Evolutionary conservation across 2,113 vertebrate genomes (phyloP).

Genomic region (Percina caprodes): DNA sequence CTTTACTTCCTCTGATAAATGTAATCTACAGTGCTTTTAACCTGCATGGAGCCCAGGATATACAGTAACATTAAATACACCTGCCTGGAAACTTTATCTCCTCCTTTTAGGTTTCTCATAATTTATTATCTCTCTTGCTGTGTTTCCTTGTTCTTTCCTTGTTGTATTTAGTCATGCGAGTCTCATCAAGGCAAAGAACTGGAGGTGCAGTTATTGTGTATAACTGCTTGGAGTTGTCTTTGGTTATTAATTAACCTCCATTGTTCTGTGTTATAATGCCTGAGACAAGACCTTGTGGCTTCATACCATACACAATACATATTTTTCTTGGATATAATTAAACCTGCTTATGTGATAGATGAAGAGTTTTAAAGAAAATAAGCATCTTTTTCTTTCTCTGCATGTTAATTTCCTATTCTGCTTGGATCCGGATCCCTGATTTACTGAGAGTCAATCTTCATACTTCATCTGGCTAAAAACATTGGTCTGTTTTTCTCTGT

Average conservation of each 20-base stretch:
- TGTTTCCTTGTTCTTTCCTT: background rate
- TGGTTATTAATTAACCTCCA: constrained; percentile 35
- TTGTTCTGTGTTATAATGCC: constrained; percentile 33
- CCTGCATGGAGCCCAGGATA: background rate
- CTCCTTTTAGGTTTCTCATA: background rate
- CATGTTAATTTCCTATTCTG: constrained; percentile 50
- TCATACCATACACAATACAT: constrained; percentile 20
- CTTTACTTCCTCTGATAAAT: constrained; percentile 3
- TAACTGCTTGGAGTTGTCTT: constrained; percentile 39
- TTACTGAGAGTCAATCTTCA: constrained; percentile 28
- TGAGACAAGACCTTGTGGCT: constrained; percentile 35
- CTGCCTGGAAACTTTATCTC: background rate
- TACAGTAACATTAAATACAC: background rate
- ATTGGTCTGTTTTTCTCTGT: background rate
- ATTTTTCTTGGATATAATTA: constrained; percentile 11
- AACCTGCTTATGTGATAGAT: constrained; percentile 2
- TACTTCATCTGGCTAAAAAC: background rate
- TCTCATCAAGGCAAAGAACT: too few species aligned
- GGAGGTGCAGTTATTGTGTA: constrained; percentile 28
- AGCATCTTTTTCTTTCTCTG: constrained; percentile 43
- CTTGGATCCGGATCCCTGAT: constrained; percentile 58
- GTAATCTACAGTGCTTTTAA: background rate
- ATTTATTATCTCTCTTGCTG: background rate
- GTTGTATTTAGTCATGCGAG: background rate
- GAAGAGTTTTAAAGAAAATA: constrained; percentile 14